phyloP scores from a whole-genome alignment of 2,113 vertebrate genomes.

The Synchiropus splendidus region DNA sequence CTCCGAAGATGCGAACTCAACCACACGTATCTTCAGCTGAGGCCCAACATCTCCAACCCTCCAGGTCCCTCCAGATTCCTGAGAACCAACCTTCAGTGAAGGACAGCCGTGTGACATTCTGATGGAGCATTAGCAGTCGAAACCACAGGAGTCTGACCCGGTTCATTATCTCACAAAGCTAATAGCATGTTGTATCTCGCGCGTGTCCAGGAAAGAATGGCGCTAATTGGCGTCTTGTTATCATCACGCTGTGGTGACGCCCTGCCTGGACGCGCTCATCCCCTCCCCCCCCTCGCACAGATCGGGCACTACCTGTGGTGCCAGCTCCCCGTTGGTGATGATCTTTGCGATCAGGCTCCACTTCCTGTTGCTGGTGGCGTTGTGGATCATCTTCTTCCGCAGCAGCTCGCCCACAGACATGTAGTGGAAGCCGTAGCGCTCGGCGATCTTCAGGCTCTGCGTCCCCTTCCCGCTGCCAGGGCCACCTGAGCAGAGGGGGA shows the following conservation, averaged over 20 bases:
- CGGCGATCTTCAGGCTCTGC: constrained; percentile 93
- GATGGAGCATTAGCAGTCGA: too few species aligned
- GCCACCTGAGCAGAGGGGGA: constrained; percentile 70
- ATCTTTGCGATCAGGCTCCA: constrained; percentile 98
- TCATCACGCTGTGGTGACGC: constrained; percentile 21
- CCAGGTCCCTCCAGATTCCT: too few species aligned
- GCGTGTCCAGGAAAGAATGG: constrained; percentile 16
- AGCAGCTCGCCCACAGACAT: constrained; percentile 93
- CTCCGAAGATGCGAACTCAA: too few species aligned
- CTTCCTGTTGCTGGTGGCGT: constrained; percentile 91
- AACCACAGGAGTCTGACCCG: not conserved
- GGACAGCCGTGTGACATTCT: too few species aligned
- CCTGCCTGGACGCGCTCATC: constrained; percentile 20
- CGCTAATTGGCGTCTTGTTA: constrained; percentile 39
- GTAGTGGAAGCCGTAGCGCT: constrained; percentile 91
- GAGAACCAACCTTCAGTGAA: too few species aligned
- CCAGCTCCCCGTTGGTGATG: constrained; percentile 95
- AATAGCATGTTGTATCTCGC: constrained; percentile 19
- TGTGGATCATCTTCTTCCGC: constrained; percentile 94
- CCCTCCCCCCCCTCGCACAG: not conserved
- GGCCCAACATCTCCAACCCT: too few species aligned
- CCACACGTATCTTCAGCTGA: too few species aligned
- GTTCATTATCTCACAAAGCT: constrained; percentile 24
- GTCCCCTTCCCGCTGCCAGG: constrained; percentile 97
- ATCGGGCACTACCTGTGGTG: constrained; percentile 80